Evolutionary conservation across 2,113 vertebrate genomes (phyloP), one percentile per base, ranked within the genome.

Genomic region (Speoplatyrhinus poulsoni): DNA sequence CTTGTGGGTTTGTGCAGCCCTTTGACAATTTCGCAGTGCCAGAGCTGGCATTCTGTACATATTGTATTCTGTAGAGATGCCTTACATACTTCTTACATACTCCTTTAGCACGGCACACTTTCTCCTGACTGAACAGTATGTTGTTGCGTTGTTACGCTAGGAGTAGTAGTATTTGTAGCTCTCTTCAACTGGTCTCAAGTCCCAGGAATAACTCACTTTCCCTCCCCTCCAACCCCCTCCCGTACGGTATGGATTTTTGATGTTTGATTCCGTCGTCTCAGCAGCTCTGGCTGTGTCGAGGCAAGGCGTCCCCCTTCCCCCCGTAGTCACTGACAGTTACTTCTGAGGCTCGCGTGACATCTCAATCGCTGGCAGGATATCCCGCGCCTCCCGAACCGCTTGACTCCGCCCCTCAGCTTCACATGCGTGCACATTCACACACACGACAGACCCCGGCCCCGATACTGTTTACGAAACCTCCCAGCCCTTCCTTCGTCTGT

Each of bases 181-280:
- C 36, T 41, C 36, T 41, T 41, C 36, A 41, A 7, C 7, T 41
- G 36, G 36, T 41, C 36, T 9, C 76, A 76, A 9, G 52, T 68
- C 49, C 52, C 66, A 68, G 41, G 55, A 72, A 53, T 67, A 52
- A 71, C 56, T 32, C 9, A 32, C 10, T 58, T 32, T 12, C 26
- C 11, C 26, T 17, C 10, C 56, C 52, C 54, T 53, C 19, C 60
- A n/a, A 54, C 57, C 49, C 3, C 13, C 62, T 16, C n/a, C 58
- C 12, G 63, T n/a, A 36, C n/a, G 60, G 19, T 11, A 52, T 52
- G 49, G 36, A 12, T 57, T 61, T 72, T 61, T 71, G 58, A 77
- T 60, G 32, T 41, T 52, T 72, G 57, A 60, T 57, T 63, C 57
- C 69, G 63, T 79, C 69, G 72, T 36, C 69, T 69, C 60, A 71